A percentile compares a stretch with the other conserved stretches of the same genome.
Evolutionary conservation across 2,113 vertebrate genomes (phyloP).

Genomic region (Onychostruthus taczanowskii): DNA sequence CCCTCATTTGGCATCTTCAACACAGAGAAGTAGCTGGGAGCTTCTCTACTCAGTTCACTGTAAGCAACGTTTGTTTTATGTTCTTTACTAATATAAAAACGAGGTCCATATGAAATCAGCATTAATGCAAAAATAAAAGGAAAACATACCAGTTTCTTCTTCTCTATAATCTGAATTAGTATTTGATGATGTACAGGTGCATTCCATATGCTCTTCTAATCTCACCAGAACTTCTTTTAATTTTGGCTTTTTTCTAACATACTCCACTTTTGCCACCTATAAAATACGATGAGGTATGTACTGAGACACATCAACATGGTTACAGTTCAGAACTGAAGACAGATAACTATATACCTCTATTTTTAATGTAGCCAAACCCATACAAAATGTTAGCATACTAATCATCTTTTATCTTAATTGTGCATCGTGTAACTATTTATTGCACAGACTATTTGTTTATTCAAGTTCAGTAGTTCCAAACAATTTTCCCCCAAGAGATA

Average conservation of each 20-base stretch:
- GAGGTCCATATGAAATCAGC: slow-evolving; percentile 35
- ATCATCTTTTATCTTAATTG: slow-evolving; percentile 57
- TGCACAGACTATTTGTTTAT: slow-evolving; percentile 42
- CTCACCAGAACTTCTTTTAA: slow-evolving; percentile 97
- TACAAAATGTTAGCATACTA: slow-evolving; percentile 17
- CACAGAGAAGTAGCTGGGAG: not conserved
- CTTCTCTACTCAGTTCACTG: not conserved
- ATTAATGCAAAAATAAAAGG: slow-evolving; percentile 52
- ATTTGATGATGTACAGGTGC: slow-evolving; percentile 85
- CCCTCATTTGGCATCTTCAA: slow-evolving; percentile 2
- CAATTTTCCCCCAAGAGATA: slow-evolving; percentile 36
- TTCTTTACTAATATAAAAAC: slow-evolving; percentile 14
- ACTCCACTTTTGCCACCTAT: slow-evolving; percentile 98
- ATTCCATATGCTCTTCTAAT: slow-evolving; percentile 98
- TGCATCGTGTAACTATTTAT: slow-evolving; percentile 29
- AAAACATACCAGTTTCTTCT: slow-evolving; percentile 87
- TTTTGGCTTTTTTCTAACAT: slow-evolving; percentile 91
- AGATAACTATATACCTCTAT: not conserved
- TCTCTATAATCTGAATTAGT: slow-evolving; percentile 87
- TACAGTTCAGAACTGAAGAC: slow-evolving; percentile 38
- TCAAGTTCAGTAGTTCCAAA: slow-evolving; percentile 48
- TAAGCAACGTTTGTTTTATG: not conserved
- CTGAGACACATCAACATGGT: slow-evolving; percentile 43
- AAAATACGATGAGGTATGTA: slow-evolving; percentile 24
- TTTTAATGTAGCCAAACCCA: slow-evolving; percentile 45